Evolutionary conservation across 2,888 invertebrate genomes (phyloP), one percentile per base, ranked within the genome.

Genomic region (Drosophila prostipennis): DNA sequence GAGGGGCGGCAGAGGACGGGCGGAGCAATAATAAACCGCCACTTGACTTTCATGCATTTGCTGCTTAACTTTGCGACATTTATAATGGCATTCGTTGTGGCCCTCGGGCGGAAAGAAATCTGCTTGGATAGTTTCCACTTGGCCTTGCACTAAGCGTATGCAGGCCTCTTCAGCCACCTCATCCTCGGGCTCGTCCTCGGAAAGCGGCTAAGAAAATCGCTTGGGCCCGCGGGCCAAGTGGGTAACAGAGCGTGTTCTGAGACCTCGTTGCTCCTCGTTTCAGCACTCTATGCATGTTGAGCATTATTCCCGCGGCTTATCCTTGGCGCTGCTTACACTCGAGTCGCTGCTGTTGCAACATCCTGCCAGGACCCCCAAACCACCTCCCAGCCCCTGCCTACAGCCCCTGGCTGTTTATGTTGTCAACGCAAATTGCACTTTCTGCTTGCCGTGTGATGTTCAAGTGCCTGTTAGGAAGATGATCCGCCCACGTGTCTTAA

Each of bases 341-440:
- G 49, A 61, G 67, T 69, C 46, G 26, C 59, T 69, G 51, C 29
- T 46, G 60, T 43, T 54, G 53, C 53, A 52, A 51, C 57, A 42
- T 37, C 57, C 23, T 26, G 14, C 55, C 29, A 34, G 54, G 13
- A 14, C 34, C 14, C 14, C 6, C 5, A 10, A 1, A 1, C 10
- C 40, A 10, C 16, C 14, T 14, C 7, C 8, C 16, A 40, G 5
- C 52, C 26, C 34, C 45, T 43, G 39, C 39, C 23, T 34, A 4
- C 56, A 4, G 14, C 56, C 53, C 32, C 42, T 29, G 64, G 65
- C 48, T 58, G 59, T 79, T 77, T 80, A 73, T 76, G 87, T 68
- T 74, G 81, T 74, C 74, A 74, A 74, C 74, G 68, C 80, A 87
- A 83, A 81, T 82, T 87, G 87, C 86, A 85, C 87, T 85, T 82